Evolutionary conservation across 1,140 invertebrate genomes (phyloP).

Genomic region (Caenorhabditis briggsae): DNA sequence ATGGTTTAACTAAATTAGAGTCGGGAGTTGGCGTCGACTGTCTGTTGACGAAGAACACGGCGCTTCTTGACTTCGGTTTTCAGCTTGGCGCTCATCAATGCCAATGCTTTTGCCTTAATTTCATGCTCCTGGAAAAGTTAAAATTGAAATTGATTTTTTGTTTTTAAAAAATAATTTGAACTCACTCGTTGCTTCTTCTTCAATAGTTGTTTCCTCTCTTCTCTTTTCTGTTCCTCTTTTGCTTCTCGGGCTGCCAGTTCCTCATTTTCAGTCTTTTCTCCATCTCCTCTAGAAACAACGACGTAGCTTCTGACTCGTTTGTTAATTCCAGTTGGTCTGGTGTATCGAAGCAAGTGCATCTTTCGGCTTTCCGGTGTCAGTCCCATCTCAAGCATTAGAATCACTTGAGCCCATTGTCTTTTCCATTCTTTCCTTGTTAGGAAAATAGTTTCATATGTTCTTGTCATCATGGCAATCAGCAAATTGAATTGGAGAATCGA

Average conservation of each 20-base stretch:
- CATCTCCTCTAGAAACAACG: constrained; percentile 14
- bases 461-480: constrained; percentile 99
- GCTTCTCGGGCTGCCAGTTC: constrained; percentile 37
- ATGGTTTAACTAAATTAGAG: not conserved
- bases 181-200: constrained; percentile 47
- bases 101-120: constrained; percentile 31
- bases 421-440: constrained; percentile 97
- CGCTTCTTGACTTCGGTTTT: constrained; percentile 21
- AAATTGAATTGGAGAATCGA: constrained; percentile 94
- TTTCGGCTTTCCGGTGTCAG: constrained; percentile 88
- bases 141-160: not conserved
- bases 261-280: constrained; percentile 44
- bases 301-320: constrained; percentile 68
- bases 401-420: constrained; percentile 95
- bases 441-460: constrained; percentile 93
- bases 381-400: constrained; percentile 93
- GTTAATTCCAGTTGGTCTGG: constrained; percentile 92
- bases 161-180: not conserved
- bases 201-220: constrained; percentile 38
- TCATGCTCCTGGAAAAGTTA: constrained; percentile 33
- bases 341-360: constrained; percentile 89
- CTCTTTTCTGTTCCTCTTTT: constrained; percentile 49
- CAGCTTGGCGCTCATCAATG: constrained; percentile 43
- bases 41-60: not conserved
- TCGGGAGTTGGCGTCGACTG: constrained; percentile 20